These are phyloP conservation scores for Melanostoma scalare DNA, from an alignment of 2,888 invertebrate genomes.

Conservation along the genomic window DNA sequence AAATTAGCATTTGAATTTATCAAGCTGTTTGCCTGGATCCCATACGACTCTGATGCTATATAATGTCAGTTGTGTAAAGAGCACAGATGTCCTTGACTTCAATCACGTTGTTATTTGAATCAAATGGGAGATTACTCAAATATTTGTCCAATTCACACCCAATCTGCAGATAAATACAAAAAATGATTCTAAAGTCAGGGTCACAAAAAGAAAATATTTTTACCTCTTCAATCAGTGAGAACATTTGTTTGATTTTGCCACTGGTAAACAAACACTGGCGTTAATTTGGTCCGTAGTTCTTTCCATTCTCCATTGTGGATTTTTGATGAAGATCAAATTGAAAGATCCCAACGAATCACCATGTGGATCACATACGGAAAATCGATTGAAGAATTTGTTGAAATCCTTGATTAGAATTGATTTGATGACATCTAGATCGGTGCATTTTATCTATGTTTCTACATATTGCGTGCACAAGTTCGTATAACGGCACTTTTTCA, in stretches of 20 bases:
- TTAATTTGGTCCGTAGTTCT: constrained; percentile 80
- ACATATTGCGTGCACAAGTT: no score
- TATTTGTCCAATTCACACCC: constrained; percentile 76
- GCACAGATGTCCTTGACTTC: constrained; percentile 79
- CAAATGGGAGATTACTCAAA: constrained; percentile 56
- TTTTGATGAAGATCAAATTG: constrained; percentile 82
- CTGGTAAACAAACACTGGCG: constrained; percentile 82
- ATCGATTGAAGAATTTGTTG: constrained; percentile 80
- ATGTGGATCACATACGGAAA: constrained; percentile 76
- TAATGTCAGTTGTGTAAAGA: constrained; percentile 79
- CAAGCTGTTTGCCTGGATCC: constrained; percentile 78
- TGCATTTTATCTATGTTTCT: no score
- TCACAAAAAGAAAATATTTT: neutral
- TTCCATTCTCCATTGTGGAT: constrained; percentile 83
- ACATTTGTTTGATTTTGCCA: constrained; percentile 81
- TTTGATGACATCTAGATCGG: constrained; percentile 82
- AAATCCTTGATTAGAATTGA: constrained; percentile 82
- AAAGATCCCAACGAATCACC: constrained; percentile 80
- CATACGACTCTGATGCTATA: constrained; percentile 79
- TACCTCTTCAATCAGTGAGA: constrained; percentile 79
- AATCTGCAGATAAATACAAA: constrained; percentile 73
- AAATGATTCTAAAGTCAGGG: neutral
- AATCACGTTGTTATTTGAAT: constrained; percentile 60
- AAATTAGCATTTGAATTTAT: constrained; percentile 79
- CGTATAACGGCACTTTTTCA: no score